Base-by-base conservation (phyloP, 2,113 vertebrate genomes). In the Colossoma macropomum region DNA sequence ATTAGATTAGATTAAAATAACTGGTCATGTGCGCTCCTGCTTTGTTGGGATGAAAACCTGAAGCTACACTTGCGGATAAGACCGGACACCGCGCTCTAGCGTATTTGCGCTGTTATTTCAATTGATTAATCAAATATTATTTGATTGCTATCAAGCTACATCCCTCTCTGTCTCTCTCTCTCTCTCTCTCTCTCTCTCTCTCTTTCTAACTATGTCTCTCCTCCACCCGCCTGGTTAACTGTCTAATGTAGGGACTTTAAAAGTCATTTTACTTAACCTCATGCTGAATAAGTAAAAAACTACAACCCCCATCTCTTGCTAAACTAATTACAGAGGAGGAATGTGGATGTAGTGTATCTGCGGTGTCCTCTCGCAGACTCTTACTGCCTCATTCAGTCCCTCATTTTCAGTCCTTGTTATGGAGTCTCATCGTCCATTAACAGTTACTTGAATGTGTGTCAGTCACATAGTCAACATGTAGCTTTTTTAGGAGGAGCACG, bases 281-380 rank as follows among this genome's bases (percentile, higher is more conserved):
- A 60, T 82, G 77, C 79, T 78, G 69, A 86, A 60, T 59, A 71
- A 85, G 77, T 82, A 32, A 60, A 80, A 80, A 73, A 72, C 59
- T 38, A 54, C n/a, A 66, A n/a, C 19, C 21, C 34, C 23, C 66
- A 60, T 73, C 30, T 56, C 25, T 66, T 79, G 66, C 45, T 80
- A 60, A n/a, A 82, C 27, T 85, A 62, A 81, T 80, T 79, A 83
- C 81, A 85, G 81, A 69, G 66, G 62, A 86, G 73, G 21, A 52
- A 65, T 80, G 74, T 85, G 85, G 82, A 79, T 83, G 84, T 30
- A 50, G 59, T 56, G 52, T 80, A 76, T 81, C 72, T 69, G 60
- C 34, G 48, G 71, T 72, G 30, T 50, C 82, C 75, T 65, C 76
- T 63, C 71, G 45, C 59, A 66, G 17, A 66, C 28, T 65, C 70